Conservation (phyloP, 2,888 invertebrate genomes). For the Sepiola atlantica region DNA sequence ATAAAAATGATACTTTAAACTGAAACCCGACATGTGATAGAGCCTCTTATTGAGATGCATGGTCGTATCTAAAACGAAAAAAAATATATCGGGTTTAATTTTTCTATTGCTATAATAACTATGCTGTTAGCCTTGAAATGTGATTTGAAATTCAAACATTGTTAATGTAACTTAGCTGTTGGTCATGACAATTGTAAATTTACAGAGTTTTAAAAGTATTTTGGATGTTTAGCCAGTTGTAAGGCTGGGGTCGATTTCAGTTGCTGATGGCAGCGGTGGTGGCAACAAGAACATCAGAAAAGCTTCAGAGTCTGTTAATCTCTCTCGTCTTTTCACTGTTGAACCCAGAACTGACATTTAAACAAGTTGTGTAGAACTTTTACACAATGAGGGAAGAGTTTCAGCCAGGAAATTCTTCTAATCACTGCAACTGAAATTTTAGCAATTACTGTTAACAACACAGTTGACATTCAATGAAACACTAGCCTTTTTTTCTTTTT, state of each 20-base stretch:
- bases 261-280: background rate
- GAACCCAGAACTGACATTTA: background rate
- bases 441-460: background rate
- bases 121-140: background rate
- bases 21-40: too few species aligned
- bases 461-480: background rate
- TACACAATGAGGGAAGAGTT: constrained; percentile 9
- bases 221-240: constrained; percentile 17
- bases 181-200: background rate
- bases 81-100: background rate
- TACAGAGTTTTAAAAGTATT: background rate
- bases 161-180: background rate
- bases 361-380: constrained; percentile 16
- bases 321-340: background rate
- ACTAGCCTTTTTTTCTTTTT: too few species aligned
- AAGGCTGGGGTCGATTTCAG: background rate
- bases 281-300: background rate
- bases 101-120: background rate
- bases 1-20: too few species aligned
- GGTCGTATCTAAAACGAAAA: too few species aligned
- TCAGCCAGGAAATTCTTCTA: constrained; percentile 2
- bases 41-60: too few species aligned
- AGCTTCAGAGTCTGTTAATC: background rate
- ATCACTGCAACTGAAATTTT: background rate
- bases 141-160: background rate